Conservation (phyloP, 2,888 invertebrate genomes). For the Dilophus febrilis region DNA sequence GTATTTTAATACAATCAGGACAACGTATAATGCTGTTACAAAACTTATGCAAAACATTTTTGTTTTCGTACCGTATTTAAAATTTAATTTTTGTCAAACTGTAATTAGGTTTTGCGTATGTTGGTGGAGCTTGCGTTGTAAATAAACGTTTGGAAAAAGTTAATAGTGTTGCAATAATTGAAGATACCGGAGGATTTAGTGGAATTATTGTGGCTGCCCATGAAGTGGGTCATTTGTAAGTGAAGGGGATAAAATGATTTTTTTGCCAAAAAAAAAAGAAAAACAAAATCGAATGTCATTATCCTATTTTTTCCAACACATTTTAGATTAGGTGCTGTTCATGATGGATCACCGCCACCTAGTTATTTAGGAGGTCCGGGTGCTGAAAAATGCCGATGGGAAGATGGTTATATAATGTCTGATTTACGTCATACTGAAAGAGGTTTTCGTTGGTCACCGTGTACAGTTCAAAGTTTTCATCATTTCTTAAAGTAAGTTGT, state of each 20-base stretch:
- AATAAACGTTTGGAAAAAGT: constrained; percentile 91
- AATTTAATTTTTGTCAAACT: too few species aligned
- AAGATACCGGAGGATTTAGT: constrained; percentile 90
- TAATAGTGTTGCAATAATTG: constrained; percentile 90
- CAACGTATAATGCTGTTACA: too few species aligned
- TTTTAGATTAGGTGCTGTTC: constrained; percentile 77
- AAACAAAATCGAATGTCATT: constrained; percentile 1
- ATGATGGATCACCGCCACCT: constrained; percentile 88
- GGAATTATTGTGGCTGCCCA: constrained; percentile 93
- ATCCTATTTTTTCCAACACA: too few species aligned
- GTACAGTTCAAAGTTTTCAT: constrained; percentile 84
- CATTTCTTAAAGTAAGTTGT: constrained; percentile 76
- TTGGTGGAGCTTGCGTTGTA: constrained; percentile 89
- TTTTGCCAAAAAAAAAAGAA: not conserved
- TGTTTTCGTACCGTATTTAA: too few species aligned
- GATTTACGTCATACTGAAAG: constrained; percentile 86
- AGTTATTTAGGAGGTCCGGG: constrained; percentile 88
- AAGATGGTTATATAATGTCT: constrained; percentile 92
- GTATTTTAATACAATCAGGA: too few species aligned
- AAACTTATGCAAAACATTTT: too few species aligned
- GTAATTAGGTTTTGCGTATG: constrained; percentile 95
- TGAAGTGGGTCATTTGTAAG: constrained; percentile 94
- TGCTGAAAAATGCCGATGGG: constrained; percentile 88
- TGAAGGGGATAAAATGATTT: constrained; percentile 15
- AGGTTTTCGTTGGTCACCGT: constrained; percentile 88